Base-by-base conservation (phyloP, 2,113 vertebrate genomes). In the Phasianus colchicus region DNA sequence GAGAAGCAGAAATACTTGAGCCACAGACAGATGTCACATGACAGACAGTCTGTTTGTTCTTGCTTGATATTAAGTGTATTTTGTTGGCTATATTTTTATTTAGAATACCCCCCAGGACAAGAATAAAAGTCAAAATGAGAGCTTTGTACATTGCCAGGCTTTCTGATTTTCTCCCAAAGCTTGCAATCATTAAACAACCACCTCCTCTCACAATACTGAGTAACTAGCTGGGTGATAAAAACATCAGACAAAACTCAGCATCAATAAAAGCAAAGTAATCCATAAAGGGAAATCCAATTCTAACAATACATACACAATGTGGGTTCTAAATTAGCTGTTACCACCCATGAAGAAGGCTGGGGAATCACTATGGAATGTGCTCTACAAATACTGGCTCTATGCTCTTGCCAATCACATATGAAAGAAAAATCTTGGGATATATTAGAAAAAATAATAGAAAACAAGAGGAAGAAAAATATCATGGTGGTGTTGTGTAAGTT, bases 191-290 rank as follows among this genome's bases (percentile, higher is more conserved):
- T 71, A 77, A 13, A 40, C 38, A 22, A 60, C 66, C 81, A 83
- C 71, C 65, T 90, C 7, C 58, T 94, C 84, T 76, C 36, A 70
- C 70, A 57, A 10, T 42, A 30, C 63, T 50, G 76, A 80, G 43
- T 88, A 95, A 92, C 85, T 89, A 74, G 38, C 79, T 50, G 55
- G 18, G 57, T 90, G 77, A 97, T 93, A 90, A 96, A 94, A 96
- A 81, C 76, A 93, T 80, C 86, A 61, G 80, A 86, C 81, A 55
- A 88, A 93, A 90, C 74, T 95, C 80, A 86, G 69, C 47, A 77
- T 72, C 95, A 92, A 83, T 92, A 95, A 96, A 94, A 94, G 80
- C 61, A 78, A 88, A 90, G 73, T 38, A 95, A 90, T 40, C 45
- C 25, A 90, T 86, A 86, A 93, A 92, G n/a, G 27, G 61, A 78